Conservation (phyloP, 1,140 invertebrate species). For the Nilaparvata lugens region DNA sequence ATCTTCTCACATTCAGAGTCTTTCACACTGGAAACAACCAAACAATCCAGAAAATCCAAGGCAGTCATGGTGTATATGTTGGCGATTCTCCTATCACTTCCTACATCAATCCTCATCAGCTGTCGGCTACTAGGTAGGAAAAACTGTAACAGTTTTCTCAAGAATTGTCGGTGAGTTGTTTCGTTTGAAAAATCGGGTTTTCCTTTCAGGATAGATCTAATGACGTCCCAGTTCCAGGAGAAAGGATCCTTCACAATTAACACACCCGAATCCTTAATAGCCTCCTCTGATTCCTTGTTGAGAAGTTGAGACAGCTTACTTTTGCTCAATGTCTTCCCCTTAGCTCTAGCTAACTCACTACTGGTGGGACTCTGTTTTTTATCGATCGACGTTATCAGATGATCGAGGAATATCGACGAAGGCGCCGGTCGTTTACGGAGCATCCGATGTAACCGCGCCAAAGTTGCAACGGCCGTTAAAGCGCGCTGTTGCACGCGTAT, state of each 20-base stretch:
- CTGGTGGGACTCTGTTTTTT: not conserved
- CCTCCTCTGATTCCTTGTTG: conserved; percentile 49
- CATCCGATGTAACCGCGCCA: conserved; percentile 65
- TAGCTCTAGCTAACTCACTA: conserved; percentile 7
- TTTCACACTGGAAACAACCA: conserved; percentile 45
- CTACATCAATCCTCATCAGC: conserved; percentile 62
- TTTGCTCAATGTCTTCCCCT: conserved; percentile 22
- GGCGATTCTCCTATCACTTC: conserved; percentile 37
- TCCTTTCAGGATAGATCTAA: conserved; percentile 63
- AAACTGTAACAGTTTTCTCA: conserved; percentile 73
- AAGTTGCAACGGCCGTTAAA: conserved; percentile 64
- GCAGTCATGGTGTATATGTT: conserved; percentile 57
- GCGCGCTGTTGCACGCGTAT: conserved; percentile 51
- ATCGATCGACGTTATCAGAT: conserved; percentile 45
- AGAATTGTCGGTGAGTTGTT: conserved; percentile 64
- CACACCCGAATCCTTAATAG: conserved; percentile 64
- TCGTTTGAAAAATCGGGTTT: conserved; percentile 44
- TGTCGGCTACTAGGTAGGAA: conserved; percentile 79
- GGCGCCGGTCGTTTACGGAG: conserved; percentile 67
- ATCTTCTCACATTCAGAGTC: conserved; percentile 45
- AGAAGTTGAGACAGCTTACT: conserved; percentile 35
- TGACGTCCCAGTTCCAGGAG: conserved; percentile 78
- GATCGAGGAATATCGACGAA: conserved; percentile 73
- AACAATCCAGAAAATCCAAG: conserved; percentile 66
- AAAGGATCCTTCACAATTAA: conserved; percentile 58